Evolutionary conservation across 2,797 vertebrate genomes (phyloP), one percentile per base, ranked within the genome.

Genomic region (Pangasius larnaudii): DNA sequence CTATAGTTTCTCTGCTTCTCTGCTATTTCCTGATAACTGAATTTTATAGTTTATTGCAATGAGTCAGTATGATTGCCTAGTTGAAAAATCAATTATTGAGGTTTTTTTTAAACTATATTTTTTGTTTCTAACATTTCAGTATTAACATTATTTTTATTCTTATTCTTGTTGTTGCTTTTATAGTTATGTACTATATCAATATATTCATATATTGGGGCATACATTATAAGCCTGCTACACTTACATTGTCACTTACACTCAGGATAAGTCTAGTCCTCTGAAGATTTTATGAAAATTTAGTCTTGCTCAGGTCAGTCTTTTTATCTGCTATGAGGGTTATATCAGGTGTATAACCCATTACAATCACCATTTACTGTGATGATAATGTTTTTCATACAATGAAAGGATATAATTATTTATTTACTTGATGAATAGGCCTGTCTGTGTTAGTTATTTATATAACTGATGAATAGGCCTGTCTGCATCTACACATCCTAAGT

Each of bases 361-460:
- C 10, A 36, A 18, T 80, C 78, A 58, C 18, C 53, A 80, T 59
- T 58, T 80, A 9, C 78, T 80, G 9, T 58, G 1, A 58, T 24
- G 77, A 2, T 51, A 18, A 51, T 56, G 39, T 36, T 79, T 79
- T 80, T 39, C 13, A 81, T 81, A 56, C 16, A 56, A 19, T 36
- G 51, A 56, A 22, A 33, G 51, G 30, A 7, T 59, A 80, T 81
- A 61, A 59, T 59, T 81, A 39, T 81, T 39, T 61, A 81, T 81
- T 59, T 42, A 39, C 33, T 39, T 39, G 14, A 59, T 61, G 56
- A 81, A 81, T 61, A 81, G 5, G 33, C 78, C 78, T 81, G 22
- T 59, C 19, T 59, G 22, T 24, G 22, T 59, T 80, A 59, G 33
- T 80, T 80, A 33, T 79, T 80, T 80, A 59, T 80, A 27, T 14